Evolutionary conservation across 2,888 invertebrate species (phyloP).

Genomic region (Rhagonycha fulva): DNA sequence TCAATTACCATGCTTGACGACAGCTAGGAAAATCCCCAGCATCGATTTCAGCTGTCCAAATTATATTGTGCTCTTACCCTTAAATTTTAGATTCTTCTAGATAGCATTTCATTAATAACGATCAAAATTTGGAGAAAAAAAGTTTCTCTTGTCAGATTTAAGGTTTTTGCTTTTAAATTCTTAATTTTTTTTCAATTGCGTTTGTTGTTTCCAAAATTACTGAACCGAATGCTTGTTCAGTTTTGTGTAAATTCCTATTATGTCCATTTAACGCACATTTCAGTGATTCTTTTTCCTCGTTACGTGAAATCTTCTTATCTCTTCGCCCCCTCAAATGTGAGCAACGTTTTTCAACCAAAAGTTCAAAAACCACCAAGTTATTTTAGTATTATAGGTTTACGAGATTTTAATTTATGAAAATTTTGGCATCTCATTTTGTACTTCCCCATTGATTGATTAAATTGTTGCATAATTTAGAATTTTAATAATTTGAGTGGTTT

Average conservation of each 20-base stretch:
- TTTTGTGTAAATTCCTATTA: not conserved
- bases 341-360: not conserved
- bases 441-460: not conserved
- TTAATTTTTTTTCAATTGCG: not conserved
- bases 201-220: not conserved
- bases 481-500: not conserved
- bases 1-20: too few relatives aligned
- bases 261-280: not conserved
- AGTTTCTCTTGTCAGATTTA: too few relatives aligned
- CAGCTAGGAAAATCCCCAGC: too few relatives aligned
- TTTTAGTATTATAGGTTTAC: not conserved
- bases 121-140: too few relatives aligned
- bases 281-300: not conserved
- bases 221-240: not conserved
- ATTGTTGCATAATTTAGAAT: not conserved
- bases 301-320: not conserved
- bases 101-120: too few relatives aligned
- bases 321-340: not conserved
- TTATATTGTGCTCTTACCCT: too few relatives aligned
- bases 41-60: too few relatives aligned
- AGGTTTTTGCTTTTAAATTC: too few relatives aligned
- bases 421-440: not conserved
- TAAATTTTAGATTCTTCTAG: too few relatives aligned
- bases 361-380: not conserved
- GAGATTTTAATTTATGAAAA: not conserved